phyloP scores from a whole-genome alignment of 1,140 invertebrate genomes.

The Drosophila albomicans region DNA sequence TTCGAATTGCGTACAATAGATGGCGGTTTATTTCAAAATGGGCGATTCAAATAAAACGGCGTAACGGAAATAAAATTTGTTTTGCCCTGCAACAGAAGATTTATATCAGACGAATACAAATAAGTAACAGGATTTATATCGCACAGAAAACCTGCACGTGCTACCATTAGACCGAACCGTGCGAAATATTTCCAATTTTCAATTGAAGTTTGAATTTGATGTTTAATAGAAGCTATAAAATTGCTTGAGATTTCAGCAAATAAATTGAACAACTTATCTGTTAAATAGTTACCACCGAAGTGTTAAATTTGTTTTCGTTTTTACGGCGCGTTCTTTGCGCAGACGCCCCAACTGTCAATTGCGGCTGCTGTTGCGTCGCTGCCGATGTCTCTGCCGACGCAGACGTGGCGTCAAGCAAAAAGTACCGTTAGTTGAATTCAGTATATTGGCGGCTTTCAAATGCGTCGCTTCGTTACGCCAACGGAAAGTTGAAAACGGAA shows the following conservation, averaged over 20 bases:
- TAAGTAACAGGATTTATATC: too few relatives aligned
- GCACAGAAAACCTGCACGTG: too few relatives aligned
- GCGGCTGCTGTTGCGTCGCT: constrained; percentile 1
- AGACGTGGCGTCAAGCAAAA: too few relatives aligned
- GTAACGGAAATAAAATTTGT: neutral
- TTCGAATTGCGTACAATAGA: neutral
- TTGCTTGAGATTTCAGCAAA: too few relatives aligned
- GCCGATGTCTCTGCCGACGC: neutral
- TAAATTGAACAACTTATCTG: neutral
- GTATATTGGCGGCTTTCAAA: constrained; percentile 42
- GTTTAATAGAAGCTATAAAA: too few relatives aligned
- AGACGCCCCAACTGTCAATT: constrained; percentile 32
- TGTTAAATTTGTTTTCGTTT: constrained; percentile 51
- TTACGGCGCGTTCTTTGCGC: constrained; percentile 14
- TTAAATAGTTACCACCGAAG: neutral
- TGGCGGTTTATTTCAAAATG: constrained; percentile 12
- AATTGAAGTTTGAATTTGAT: too few relatives aligned
- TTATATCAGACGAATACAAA: too few relatives aligned
- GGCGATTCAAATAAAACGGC: neutral
- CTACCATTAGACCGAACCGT: too few relatives aligned
- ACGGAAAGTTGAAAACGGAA: neutral
- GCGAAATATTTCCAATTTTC: too few relatives aligned
- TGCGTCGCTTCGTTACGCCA: constrained; percentile 1
- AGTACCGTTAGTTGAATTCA: constrained; percentile 22
- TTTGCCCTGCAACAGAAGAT: too few relatives aligned